Conservation (phyloP, 1,140 invertebrate genomes). For the Pinna nobilis region DNA sequence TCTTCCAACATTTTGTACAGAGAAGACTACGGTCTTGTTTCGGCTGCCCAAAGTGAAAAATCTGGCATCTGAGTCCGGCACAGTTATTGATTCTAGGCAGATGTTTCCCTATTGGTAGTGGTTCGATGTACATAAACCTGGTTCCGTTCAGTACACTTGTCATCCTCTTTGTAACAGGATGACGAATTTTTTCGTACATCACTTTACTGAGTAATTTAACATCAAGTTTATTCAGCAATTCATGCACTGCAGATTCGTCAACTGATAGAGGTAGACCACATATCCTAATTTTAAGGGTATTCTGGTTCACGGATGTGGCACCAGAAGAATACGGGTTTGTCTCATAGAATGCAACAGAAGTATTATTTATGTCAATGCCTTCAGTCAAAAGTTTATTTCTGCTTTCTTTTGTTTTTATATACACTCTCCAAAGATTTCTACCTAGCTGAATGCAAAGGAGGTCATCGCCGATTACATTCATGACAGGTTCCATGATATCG, state of each 20-base stretch:
- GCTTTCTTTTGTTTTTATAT: not conserved
- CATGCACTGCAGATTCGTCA: not conserved
- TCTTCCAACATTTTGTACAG: slow-evolving; percentile 7
- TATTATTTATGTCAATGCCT: not conserved
- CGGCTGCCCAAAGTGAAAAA: not conserved
- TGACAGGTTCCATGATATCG: no score
- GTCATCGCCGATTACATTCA: no score
- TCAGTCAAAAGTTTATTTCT: not conserved
- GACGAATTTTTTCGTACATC: slow-evolving; percentile 9
- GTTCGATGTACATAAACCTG: slow-evolving; percentile 10
- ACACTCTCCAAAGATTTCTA: no score
- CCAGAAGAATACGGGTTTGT: slow-evolving; percentile 10
- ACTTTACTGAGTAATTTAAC: not conserved
- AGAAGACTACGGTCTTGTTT: not conserved
- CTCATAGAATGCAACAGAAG: not conserved
- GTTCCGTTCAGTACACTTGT: slow-evolving; percentile 10
- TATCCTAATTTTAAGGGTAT: not conserved
- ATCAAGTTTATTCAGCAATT: slow-evolving; percentile 3
- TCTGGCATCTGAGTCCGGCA: not conserved
- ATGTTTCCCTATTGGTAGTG: not conserved
- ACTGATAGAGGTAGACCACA: slow-evolving; percentile 3
- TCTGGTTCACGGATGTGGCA: not conserved
- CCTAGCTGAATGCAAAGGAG: no score
- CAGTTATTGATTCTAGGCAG: slow-evolving; percentile 12
- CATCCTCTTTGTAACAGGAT: slow-evolving; percentile 5